These are phyloP conservation scores for Drosophila pseudoananassae DNA, from an alignment of 1,140 invertebrate species.

Conservation along the genomic window DNA sequence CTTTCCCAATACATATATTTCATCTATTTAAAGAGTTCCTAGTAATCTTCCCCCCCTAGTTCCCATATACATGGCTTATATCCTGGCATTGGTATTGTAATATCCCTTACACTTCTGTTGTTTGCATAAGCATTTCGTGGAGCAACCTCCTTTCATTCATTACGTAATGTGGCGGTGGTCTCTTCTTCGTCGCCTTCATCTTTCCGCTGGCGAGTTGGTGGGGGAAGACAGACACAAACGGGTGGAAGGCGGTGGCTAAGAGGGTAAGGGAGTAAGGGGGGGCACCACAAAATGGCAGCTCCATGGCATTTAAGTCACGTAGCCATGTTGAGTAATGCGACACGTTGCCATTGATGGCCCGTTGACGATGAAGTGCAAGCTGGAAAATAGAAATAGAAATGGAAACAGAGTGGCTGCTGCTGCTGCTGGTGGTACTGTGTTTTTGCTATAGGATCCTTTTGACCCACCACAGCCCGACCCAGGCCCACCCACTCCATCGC, in stretches of 20 bases:
- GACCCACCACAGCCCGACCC: too few species aligned
- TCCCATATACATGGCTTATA: neutral
- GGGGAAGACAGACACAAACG: too few species aligned
- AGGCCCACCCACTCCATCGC: too few species aligned
- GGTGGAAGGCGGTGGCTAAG: too few species aligned
- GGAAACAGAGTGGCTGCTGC: constrained; percentile 24
- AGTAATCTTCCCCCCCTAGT: neutral
- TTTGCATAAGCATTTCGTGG: constrained; percentile 59
- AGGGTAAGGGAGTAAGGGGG: neutral
- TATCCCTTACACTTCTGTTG: constrained; percentile 16
- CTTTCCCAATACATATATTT: too few species aligned
- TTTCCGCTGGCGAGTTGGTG: too few species aligned
- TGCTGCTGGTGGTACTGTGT: neutral
- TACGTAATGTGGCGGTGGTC: constrained; percentile 59
- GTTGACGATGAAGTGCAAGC: constrained; percentile 80
- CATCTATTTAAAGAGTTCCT: neutral
- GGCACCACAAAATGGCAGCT: constrained; percentile 59
- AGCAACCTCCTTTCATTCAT: constrained; percentile 61
- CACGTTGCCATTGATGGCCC: constrained; percentile 78
- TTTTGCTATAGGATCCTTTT: too few species aligned
- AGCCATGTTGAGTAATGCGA: constrained; percentile 78
- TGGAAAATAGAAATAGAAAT: constrained; percentile 74
- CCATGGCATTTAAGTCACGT: constrained; percentile 78
- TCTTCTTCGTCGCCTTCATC: too few species aligned
- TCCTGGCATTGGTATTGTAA: neutral